Evolutionary conservation across 1,140 invertebrate species (phyloP), one percentile per base, ranked within the genome.

Genomic region (Neelides sp.): DNA sequence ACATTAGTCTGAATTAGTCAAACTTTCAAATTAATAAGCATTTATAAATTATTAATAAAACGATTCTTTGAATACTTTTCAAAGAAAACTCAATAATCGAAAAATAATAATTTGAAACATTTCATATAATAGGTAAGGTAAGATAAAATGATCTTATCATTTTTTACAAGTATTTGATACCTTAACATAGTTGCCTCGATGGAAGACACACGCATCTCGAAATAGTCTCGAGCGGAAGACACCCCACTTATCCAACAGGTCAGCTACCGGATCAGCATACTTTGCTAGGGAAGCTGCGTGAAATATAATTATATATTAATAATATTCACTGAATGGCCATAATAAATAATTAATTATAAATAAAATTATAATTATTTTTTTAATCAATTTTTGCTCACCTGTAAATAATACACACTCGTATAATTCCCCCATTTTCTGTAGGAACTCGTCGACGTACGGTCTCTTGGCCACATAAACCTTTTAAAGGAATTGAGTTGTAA

Each of bases 401-500:
- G 96, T 99, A 74, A 99, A 99, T 50, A 99, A 76, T 61, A 99
- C 87, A 75, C 95, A 99, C 72, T 99, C 96, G 72, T 96, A 99
- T 34, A 98, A 73, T 71, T 97, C 89, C 37, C 95, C 95, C 81
- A 98, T 94, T 64, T 89, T 82, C 64, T 94, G 85, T 36, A 99
- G 77, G 74, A 98, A 99, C 65, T 98, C 94, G 70, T 99, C 96
- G 39, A 98, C 95, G 74, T 94, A 89, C 65, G 96, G 96, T 73
- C 96, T 78, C 75, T 99, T 99, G 66, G 98, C 75, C 45, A 98
- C 95, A 71, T 98, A 98, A 59, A 99, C 94, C 73, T 98, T 93
- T 13, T 32, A 32, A 8, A 32, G n/a, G 8, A n/a, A 32, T 32
- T n/a, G n/a, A n/a, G n/a, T n/a, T n/a, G n/a, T n/a, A n/a, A n/a